Conservation (phyloP, 2,888 invertebrate genomes). For the Zhuqinia jingwanae region DNA sequence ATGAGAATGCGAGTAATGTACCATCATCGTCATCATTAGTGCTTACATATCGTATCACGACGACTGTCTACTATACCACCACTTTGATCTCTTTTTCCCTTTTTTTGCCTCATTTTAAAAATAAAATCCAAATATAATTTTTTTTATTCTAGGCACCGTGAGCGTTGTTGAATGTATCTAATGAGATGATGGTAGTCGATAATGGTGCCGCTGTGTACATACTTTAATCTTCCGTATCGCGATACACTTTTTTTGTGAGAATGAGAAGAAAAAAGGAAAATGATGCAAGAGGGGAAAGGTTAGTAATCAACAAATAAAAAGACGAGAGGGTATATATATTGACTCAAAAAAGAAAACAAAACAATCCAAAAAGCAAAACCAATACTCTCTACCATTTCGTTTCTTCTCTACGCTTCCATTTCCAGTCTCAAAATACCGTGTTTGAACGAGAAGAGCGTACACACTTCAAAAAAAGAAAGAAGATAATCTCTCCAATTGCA, state of each 20-base stretch:
- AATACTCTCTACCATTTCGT: slow-evolving; percentile 3
- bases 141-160: too few relatives aligned
- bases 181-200: slow-evolving; percentile 15
- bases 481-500: slow-evolving; percentile 55
- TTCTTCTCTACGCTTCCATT: too few relatives aligned
- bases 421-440: neutral
- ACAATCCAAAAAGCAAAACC: slow-evolving; percentile 31
- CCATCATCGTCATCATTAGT: neutral
- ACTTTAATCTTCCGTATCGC: neutral
- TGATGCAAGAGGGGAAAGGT: slow-evolving; percentile 54
- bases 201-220: neutral
- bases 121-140: slow-evolving; percentile 6
- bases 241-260: slow-evolving; percentile 29
- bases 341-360: neutral
- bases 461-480: slow-evolving; percentile 40
- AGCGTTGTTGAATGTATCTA: neutral
- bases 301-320: slow-evolving; percentile 36
- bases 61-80: too few relatives aligned
- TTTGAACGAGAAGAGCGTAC: neutral
- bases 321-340: neutral
- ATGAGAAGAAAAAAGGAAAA: neutral
- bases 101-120: slow-evolving; percentile 10
- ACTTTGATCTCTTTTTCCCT: neutral
- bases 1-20: slow-evolving; percentile 5
- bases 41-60: neutral